Evolutionary conservation across 2,888 invertebrate species (phyloP), one percentile per base, ranked within the genome.

Genomic region (Portevinia maculata): DNA sequence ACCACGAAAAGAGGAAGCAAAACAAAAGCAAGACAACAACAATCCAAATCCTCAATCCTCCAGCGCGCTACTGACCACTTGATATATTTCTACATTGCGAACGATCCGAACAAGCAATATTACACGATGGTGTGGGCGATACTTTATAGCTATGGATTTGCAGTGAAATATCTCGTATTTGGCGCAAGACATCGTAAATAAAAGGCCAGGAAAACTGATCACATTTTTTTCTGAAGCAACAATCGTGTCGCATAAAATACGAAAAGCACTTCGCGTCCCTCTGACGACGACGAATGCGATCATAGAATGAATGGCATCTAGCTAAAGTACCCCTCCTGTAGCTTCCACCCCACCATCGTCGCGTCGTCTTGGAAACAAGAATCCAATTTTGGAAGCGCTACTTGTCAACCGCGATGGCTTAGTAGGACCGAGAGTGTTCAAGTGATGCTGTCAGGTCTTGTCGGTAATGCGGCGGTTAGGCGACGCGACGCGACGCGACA

Each of bases 21-120:
- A 83, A 83, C 62, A 76, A 70, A 76, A 65, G 74, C 65, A 67
- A 73, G 28, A 59, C 70, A 64, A 74, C 79, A 69, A 74, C 64
- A 59, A 78, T 79, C 39, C 73, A 78, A 83, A 84, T 84, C 84
- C 84, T 79, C 84, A 83, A 84, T 84, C 84, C 84, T 79, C 84
- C 70, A 76, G 83, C 83, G 84, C 85, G 84, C 85, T 85, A 85
- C 85, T 85, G 85, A 85, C 85, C 85, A 84, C 76, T 85, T 85
- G 79, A 85, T 84, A 85, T 85, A 85, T 85, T 85, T 85, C 84
- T 79, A 84, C 71, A 76, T 76, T 78, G 83, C 83, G 71, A 83
- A 67, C 84, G 52, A 83, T 79, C 79, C 79, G 62, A 79, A 84
- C 85, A 85, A 84, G 85, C 84, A 84, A 76, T 85, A 84, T 84